A percentile compares a stretch with the other conserved stretches of the same genome.
Conservation (phyloP, 2,888 invertebrate species). For the Dorcus hopei region DNA sequence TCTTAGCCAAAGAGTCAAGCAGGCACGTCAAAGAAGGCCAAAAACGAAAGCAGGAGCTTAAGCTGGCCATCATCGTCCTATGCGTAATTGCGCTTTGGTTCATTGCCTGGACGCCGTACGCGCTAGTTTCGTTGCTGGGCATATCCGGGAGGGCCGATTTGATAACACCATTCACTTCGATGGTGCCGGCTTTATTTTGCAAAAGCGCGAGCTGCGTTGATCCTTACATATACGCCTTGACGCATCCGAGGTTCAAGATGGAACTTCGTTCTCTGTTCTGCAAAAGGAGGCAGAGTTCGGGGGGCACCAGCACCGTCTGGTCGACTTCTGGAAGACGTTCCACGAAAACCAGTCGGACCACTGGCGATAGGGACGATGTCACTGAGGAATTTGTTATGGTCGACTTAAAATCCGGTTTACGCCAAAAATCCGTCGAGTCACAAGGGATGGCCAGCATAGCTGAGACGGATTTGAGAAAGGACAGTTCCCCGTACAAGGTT, state of each 20-base stretch:
- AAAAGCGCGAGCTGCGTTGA: slow-evolving; percentile 80
- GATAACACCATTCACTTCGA: slow-evolving; percentile 67
- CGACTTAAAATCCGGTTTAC: slow-evolving; percentile 29
- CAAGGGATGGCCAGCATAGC: neutral
- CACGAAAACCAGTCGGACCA: slow-evolving; percentile 2
- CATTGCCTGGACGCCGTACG: slow-evolving; percentile 80
- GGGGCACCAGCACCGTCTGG: neutral
- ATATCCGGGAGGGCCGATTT: slow-evolving; percentile 62
- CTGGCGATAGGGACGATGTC: slow-evolving; percentile 46
- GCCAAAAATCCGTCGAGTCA: neutral
- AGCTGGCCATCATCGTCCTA: slow-evolving; percentile 66
- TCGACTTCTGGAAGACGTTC: neutral
- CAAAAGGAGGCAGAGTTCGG: slow-evolving; percentile 19
- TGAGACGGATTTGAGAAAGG: neutral
- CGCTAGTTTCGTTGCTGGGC: slow-evolving; percentile 71
- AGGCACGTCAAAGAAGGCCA: slow-evolving; percentile 61
- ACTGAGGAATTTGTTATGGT: slow-evolving; percentile 57
- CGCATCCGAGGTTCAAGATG: slow-evolving; percentile 71
- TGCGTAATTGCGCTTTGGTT: slow-evolving; percentile 72
- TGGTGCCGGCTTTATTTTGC: slow-evolving; percentile 77
- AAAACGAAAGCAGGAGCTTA: slow-evolving; percentile 68
- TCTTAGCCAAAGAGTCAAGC: slow-evolving; percentile 51
- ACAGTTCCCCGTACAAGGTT: slow-evolving; percentile 44
- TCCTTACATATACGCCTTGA: slow-evolving; percentile 76
- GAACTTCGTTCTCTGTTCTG: slow-evolving; percentile 56